Conservation (phyloP, 2,888 invertebrate species). For the Isoperla grammatica region DNA sequence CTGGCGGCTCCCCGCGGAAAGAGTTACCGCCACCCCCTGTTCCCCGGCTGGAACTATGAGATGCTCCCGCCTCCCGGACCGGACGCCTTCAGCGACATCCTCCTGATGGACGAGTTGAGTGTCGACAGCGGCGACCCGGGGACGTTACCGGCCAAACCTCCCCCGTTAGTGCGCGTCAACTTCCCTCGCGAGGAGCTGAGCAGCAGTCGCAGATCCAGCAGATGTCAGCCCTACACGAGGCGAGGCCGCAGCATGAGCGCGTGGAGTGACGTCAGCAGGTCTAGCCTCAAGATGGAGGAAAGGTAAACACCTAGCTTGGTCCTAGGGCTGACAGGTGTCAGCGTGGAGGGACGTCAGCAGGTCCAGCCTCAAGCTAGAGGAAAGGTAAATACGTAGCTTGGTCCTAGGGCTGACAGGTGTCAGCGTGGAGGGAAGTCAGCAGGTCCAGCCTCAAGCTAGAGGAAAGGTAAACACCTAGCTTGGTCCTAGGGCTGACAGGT, state of each 20-base stretch:
- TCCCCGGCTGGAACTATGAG: slow-evolving; percentile 43
- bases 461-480: too few relatives aligned
- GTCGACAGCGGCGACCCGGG: slow-evolving; percentile 16
- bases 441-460: too few relatives aligned
- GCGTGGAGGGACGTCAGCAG: too few relatives aligned
- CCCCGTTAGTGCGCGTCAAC: slow-evolving; percentile 51
- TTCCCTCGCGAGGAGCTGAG: slow-evolving; percentile 47
- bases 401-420: too few relatives aligned
- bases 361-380: too few relatives aligned
- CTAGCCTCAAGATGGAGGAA: slow-evolving; percentile 74
- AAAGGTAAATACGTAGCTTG: too few relatives aligned
- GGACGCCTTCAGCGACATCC: slow-evolving; percentile 34
- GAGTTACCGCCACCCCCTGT: slow-evolving; percentile 28
- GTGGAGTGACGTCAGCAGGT: slow-evolving; percentile 81
- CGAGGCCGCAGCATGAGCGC: slow-evolving; percentile 70
- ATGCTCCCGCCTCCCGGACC: slow-evolving; percentile 41
- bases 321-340: too few relatives aligned
- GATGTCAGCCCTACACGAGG: slow-evolving; percentile 38
- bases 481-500: too few relatives aligned
- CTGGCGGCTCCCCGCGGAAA: slow-evolving; percentile 21
- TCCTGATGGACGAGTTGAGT: slow-evolving; percentile 27
- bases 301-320: slow-evolving; percentile 49
- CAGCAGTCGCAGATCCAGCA: slow-evolving; percentile 13
- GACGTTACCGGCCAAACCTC: slow-evolving; percentile 36
- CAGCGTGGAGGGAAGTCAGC: too few relatives aligned